Evolutionary conservation across 2,113 vertebrate genomes (phyloP).

Genomic region (Rhizomys pruinosus): DNA sequence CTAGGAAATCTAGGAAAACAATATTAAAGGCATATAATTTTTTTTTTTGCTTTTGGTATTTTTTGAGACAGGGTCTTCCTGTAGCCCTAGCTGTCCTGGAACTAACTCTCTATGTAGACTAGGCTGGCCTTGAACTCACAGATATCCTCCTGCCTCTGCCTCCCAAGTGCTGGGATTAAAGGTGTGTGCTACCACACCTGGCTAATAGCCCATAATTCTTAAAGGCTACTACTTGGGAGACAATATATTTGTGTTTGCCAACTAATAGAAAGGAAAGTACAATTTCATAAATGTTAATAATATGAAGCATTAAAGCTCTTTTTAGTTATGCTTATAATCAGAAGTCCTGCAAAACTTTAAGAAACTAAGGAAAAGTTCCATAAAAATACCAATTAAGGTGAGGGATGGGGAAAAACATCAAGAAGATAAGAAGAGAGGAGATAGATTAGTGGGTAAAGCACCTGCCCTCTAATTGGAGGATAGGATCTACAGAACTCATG

Average conservation of each 20-base stretch:
- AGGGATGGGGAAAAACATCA: neutral
- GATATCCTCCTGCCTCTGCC: too few relatives aligned
- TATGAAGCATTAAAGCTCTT: neutral
- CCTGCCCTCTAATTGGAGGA: too few relatives aligned
- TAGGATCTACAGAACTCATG: neutral
- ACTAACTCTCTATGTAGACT: too few relatives aligned
- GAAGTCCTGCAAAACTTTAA: neutral
- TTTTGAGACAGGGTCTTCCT: too few relatives aligned
- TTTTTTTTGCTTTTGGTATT: too few relatives aligned
- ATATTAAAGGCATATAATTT: too few relatives aligned
- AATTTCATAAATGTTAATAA: slow-evolving; percentile 3
- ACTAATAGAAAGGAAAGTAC: neutral
- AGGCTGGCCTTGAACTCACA: too few relatives aligned
- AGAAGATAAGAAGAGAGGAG: neutral
- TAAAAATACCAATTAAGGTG: neutral
- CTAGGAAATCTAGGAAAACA: neutral
- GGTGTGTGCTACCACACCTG: too few relatives aligned
- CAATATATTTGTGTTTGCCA: neutral
- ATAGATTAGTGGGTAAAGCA: too few relatives aligned
- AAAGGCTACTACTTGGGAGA: slow-evolving; percentile 44
- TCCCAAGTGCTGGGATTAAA: too few relatives aligned
- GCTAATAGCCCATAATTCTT: neutral
- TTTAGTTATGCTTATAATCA: slow-evolving; percentile 1
- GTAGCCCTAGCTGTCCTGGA: too few relatives aligned
- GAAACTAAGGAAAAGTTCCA: slow-evolving; percentile 6